Evolutionary conservation across 2,113 vertebrate genomes (phyloP).

Genomic region (Glareola pratincola): DNA sequence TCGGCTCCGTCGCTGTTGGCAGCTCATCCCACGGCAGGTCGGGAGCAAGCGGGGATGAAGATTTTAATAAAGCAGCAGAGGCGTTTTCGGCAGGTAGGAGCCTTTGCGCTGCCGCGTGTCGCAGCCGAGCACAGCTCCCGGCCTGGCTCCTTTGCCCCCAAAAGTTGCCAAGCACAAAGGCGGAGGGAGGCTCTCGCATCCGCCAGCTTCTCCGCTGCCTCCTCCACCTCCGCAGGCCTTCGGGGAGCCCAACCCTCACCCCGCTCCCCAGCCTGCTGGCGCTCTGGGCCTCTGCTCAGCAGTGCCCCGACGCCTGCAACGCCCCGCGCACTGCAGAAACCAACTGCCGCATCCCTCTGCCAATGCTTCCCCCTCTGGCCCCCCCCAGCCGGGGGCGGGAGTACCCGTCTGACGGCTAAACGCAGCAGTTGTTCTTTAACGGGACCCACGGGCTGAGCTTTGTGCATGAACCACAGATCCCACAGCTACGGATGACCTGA

Average conservation of each 20-base stretch:
- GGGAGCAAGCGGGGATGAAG: neutral
- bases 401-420: neutral
- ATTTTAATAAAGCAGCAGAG: neutral
- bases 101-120: accelerated
- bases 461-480: neutral
- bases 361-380: no score
- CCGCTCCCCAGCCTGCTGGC: neutral
- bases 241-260: accelerated
- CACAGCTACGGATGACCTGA: neutral
- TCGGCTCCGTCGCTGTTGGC: neutral
- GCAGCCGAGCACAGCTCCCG: neutral
- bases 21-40: neutral
- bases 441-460: neutral
- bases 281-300: accelerated
- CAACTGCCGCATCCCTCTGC: neutral
- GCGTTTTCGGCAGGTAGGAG: accelerated
- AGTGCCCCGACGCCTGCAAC: accelerated
- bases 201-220: neutral
- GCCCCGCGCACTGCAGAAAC: accelerated
- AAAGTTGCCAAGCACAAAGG: neutral
- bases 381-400: accelerated
- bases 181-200: neutral
- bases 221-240: neutral
- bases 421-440: accelerated
- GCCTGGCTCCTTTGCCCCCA: accelerated